Evolutionary conservation across 2,113 vertebrate genomes (phyloP).

Genomic region (Lasiurus cinereus): DNA sequence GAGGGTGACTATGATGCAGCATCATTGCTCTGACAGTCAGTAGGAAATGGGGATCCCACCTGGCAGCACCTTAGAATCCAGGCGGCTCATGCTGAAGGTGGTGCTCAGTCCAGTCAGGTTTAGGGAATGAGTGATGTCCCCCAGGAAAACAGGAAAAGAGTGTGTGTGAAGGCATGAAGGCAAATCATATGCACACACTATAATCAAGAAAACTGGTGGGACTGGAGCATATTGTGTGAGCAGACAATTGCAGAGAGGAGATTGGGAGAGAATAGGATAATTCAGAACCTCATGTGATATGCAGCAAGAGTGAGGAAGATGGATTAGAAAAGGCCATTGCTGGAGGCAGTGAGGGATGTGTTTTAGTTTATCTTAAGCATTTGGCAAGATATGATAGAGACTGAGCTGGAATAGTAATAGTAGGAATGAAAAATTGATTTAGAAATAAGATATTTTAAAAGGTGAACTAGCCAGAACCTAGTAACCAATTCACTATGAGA

Average conservation of each 20-base stretch:
- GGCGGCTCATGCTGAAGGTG: neutral
- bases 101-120: neutral
- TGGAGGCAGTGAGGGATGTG: neutral
- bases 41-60: neutral
- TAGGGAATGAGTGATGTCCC: neutral
- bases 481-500: neutral
- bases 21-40: neutral
- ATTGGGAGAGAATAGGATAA: neutral
- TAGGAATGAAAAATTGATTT: neutral
- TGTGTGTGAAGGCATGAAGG: neutral
- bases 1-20: neutral
- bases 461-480: neutral
- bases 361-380: neutral
- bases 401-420: neutral
- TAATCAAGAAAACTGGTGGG: neutral
- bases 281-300: fast-evolving
- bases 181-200: fast-evolving
- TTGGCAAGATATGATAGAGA: neutral
- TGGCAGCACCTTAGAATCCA: neutral
- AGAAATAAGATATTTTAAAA: neutral
- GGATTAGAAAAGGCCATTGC: neutral
- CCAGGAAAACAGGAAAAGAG: neutral
- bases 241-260: neutral
- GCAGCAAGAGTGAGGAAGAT: neutral
- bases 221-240: fast-evolving